phyloP scores from a whole-genome alignment of 2,888 invertebrate genomes.

The Pandemis corylana region DNA sequence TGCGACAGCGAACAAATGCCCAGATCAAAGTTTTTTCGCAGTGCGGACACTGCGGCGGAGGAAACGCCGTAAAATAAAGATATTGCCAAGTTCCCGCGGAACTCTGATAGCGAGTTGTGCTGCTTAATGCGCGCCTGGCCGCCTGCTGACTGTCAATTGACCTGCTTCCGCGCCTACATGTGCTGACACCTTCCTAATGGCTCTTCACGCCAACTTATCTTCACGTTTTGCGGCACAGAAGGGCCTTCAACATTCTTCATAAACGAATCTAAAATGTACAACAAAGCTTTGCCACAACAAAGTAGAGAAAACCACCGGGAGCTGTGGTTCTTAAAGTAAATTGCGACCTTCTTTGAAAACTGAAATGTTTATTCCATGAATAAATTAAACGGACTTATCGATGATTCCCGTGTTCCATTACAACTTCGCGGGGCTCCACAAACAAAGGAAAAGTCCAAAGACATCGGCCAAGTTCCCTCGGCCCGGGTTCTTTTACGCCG shows the following conservation, averaged over 20 bases:
- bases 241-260: conserved; percentile 9
- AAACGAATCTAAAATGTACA: conserved; percentile 21
- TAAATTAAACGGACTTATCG: conserved; percentile 34
- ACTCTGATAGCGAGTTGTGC: conserved; percentile 14
- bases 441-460: conserved; percentile 25
- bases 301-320: conserved; percentile 17
- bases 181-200: conserved; percentile 11
- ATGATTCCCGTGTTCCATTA: conserved; percentile 20
- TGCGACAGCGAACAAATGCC: conserved; percentile 21
- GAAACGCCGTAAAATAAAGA: conserved; percentile 28
- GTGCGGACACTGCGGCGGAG: conserved; percentile 31
- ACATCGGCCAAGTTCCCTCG: conserved; percentile 8
- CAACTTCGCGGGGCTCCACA: conserved; percentile 10
- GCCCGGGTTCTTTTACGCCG: conserved; percentile 14
- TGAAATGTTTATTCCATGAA: conserved; percentile 25
- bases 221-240: not conserved
- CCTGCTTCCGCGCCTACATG: conserved; percentile 20
- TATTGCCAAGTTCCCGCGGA: conserved; percentile 21
- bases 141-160: conserved; percentile 23
- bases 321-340: conserved; percentile 22
- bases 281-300: conserved; percentile 31
- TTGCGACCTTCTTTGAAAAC: conserved; percentile 24
- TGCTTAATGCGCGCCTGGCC: conserved; percentile 5
- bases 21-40: conserved; percentile 38
- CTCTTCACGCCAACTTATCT: conserved; percentile 12